phyloP scores from a whole-genome alignment of 1,140 invertebrate genomes.

The Brachionus koreanus region DNA sequence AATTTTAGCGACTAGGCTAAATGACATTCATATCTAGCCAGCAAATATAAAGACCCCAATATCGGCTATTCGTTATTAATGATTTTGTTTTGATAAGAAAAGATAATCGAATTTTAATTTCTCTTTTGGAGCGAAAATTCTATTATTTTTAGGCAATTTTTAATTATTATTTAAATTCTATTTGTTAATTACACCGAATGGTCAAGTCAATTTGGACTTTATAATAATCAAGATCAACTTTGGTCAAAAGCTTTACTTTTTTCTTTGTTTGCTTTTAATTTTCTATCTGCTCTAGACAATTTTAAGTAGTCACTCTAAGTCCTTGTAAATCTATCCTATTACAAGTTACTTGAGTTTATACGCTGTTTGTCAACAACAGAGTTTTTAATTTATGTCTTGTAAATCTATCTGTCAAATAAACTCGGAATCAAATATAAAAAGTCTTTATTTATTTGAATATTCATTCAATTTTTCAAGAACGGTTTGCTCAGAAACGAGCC shows the following conservation, averaged over 20 bases:
- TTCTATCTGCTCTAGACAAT: neutral
- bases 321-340: neutral
- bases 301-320: neutral
- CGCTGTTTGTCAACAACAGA: neutral
- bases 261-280: neutral
- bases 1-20: slow-evolving; percentile 25
- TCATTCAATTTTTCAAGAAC: neutral
- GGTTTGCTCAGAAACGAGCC: too few relatives aligned
- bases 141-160: slow-evolving; percentile 30
- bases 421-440: neutral
- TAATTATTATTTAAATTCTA: slow-evolving; percentile 32
- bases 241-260: neutral
- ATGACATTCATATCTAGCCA: slow-evolving; percentile 7
- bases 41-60: neutral
- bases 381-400: neutral
- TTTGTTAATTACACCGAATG: slow-evolving; percentile 25
- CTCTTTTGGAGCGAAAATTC: slow-evolving; percentile 25
- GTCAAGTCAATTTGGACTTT: neutral
- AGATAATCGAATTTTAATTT: neutral
- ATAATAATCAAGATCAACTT: neutral
- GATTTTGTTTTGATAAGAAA: slow-evolving; percentile 41
- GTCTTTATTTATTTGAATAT: neutral
- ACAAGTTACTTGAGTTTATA: neutral
- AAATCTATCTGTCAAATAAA: neutral
- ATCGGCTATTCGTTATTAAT: neutral